These are phyloP conservation scores for Glossophaga mutica DNA, from an alignment of 2,797 vertebrate species.

Conservation along the genomic window DNA sequence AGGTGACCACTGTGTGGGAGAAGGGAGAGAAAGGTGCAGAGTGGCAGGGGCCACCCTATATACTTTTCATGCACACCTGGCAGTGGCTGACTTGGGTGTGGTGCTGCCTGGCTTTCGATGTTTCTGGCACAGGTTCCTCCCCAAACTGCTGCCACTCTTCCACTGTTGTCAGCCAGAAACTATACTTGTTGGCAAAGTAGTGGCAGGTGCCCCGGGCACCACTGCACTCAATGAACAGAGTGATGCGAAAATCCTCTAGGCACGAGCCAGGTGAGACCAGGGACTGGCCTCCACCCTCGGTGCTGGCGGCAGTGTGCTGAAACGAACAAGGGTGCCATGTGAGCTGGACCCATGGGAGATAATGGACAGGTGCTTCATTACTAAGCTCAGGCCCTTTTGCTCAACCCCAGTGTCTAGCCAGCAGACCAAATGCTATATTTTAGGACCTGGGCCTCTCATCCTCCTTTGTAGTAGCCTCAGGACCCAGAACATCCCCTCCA, in stretches of 20 bases:
- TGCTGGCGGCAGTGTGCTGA: constrained; percentile 94
- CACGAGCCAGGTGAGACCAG: constrained; percentile 95
- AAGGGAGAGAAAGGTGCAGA: background rate
- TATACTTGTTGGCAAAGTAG: constrained; percentile 97
- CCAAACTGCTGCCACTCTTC: constrained; percentile 87
- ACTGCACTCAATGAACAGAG: constrained; percentile 97
- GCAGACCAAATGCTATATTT: background rate
- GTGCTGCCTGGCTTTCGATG: constrained; percentile 91
- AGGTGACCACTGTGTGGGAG: constrained; percentile 26
- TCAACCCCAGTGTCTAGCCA: background rate
- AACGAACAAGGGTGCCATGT: background rate
- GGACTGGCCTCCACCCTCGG: constrained; percentile 94
- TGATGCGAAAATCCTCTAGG: constrained; percentile 95
- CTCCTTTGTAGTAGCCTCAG: background rate
- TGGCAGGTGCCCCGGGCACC: constrained; percentile 93
- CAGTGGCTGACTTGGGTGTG: constrained; percentile 92
- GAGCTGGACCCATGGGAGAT: background rate
- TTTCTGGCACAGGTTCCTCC: constrained; percentile 85
- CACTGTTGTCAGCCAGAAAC: constrained; percentile 96
- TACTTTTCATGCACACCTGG: constrained; percentile 97
- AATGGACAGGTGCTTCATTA: background rate
- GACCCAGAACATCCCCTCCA: background rate
- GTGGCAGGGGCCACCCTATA: constrained; percentile 81
- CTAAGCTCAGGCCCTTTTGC: background rate
- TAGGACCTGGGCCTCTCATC: background rate